Percentiles rank a stretch among this genome's conserved stretches.
phyloP scores from a whole-genome alignment of 2,797 vertebrate genomes.

The Anguilla megastoma region DNA sequence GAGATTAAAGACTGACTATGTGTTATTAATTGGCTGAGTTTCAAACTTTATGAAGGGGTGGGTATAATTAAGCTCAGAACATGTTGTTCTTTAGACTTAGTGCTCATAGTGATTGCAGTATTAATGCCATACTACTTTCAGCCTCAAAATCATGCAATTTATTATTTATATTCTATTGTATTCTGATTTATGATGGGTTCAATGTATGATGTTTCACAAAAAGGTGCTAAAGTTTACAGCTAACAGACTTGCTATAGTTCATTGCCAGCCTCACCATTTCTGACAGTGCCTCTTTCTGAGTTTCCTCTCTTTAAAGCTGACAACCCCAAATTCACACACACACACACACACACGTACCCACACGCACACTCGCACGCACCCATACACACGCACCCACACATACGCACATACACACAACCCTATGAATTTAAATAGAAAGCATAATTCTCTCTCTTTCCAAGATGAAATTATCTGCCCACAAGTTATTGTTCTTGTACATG shows the following conservation, averaged over 20 bases:
- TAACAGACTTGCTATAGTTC: no score
- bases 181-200: slow-evolving; percentile 63
- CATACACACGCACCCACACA: neutral
- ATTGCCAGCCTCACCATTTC: no score
- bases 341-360: no score
- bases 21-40: slow-evolving; percentile 67
- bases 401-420: no score
- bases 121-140: slow-evolving; percentile 59
- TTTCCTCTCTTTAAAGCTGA: no score
- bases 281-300: no score
- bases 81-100: slow-evolving; percentile 54
- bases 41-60: slow-evolving; percentile 55
- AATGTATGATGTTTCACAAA: slow-evolving; percentile 56
- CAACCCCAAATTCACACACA: neutral
- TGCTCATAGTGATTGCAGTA: slow-evolving; percentile 59
- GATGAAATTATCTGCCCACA: neutral
- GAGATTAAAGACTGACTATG: slow-evolving; percentile 50
- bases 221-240: neutral
- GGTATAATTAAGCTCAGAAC: slow-evolving; percentile 65
- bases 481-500: slow-evolving; percentile 17
- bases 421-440: neutral
- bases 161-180: slow-evolving; percentile 33
- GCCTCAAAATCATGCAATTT: slow-evolving; percentile 44
- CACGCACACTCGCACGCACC: neutral
- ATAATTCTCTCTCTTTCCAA: slow-evolving; percentile 22